Conservation (phyloP, 2,113 vertebrate genomes). For the Lucifuga dentata region DNA sequence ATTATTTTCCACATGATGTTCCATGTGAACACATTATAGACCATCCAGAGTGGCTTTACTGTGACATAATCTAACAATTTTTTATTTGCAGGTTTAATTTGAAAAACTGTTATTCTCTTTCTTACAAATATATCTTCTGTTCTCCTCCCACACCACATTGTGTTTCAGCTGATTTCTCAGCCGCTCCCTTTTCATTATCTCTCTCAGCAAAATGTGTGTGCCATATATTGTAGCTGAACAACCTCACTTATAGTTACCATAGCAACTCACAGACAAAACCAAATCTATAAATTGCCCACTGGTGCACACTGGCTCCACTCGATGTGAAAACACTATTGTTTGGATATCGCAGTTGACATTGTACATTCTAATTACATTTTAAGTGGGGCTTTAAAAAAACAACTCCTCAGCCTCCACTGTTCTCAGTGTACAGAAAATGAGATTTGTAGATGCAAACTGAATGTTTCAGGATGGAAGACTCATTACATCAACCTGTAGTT, state of each 20-base stretch:
- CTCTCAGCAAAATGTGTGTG: slow-evolving; percentile 57
- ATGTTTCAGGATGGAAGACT: no score
- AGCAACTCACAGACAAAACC: slow-evolving; percentile 79
- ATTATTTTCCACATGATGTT: no score
- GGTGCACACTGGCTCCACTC: slow-evolving; percentile 60
- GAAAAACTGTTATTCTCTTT: neutral
- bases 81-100: neutral
- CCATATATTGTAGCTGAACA: slow-evolving; percentile 75
- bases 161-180: slow-evolving; percentile 49
- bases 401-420: slow-evolving; percentile 1
- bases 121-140: neutral
- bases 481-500: no score
- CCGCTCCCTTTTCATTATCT: slow-evolving; percentile 49
- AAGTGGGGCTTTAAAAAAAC: no score
- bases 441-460: neutral
- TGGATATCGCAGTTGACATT: slow-evolving; percentile 52
- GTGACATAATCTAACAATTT: neutral
- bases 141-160: slow-evolving; percentile 34
- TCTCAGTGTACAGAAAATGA: neutral
- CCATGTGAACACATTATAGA: no score
- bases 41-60: no score
- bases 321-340: slow-evolving; percentile 71
- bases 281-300: slow-evolving; percentile 80
- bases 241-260: slow-evolving; percentile 82
- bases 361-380: slow-evolving; percentile 45